Conservation (phyloP, 92 coral and sea anemone genomes). For the Porites cylindrica region DNA sequence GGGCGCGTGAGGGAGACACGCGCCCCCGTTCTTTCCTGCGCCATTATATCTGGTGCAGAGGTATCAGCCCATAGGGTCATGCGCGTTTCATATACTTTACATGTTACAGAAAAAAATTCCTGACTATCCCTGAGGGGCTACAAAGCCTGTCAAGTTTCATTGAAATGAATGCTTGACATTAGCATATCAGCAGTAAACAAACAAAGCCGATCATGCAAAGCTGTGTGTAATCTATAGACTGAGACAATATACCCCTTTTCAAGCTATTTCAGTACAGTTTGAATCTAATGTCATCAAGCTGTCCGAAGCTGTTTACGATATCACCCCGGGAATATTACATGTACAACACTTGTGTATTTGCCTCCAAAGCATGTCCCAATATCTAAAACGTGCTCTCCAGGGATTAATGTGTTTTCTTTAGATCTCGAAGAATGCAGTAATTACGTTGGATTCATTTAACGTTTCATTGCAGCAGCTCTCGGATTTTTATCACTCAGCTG, state of each 20-base stretch:
- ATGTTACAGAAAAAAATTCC: no score
- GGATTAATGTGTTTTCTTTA: constrained; percentile 24
- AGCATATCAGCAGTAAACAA: no score
- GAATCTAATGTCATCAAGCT: not conserved
- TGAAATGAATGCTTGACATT: no score
- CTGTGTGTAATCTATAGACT: constrained; percentile 23
- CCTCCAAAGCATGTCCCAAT: constrained; percentile 12
- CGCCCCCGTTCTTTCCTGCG: no score
- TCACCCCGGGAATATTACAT: not conserved
- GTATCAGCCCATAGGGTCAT: no score
- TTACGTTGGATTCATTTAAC: constrained; percentile 9
- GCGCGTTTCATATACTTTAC: no score
- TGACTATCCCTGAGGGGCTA: no score
- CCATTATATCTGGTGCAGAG: no score
- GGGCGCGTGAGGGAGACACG: no score
- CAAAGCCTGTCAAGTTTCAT: no score
- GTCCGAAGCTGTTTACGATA: not conserved
- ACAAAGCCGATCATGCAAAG: constrained; percentile 13
- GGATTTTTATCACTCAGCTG: constrained; percentile 4
- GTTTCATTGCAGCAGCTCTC: constrained; percentile 18
- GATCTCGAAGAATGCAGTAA: constrained; percentile 28
- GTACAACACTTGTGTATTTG: constrained; percentile 15
- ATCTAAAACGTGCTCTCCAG: not conserved
- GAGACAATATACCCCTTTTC: constrained; percentile 9
- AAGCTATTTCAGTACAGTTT: not conserved